A percentile compares a stretch with the other conserved stretches of the same genome.
Evolutionary conservation across 53 echinoderm and acorn worm species (phyloP).

Genomic region (Echinarachnius parma): DNA sequence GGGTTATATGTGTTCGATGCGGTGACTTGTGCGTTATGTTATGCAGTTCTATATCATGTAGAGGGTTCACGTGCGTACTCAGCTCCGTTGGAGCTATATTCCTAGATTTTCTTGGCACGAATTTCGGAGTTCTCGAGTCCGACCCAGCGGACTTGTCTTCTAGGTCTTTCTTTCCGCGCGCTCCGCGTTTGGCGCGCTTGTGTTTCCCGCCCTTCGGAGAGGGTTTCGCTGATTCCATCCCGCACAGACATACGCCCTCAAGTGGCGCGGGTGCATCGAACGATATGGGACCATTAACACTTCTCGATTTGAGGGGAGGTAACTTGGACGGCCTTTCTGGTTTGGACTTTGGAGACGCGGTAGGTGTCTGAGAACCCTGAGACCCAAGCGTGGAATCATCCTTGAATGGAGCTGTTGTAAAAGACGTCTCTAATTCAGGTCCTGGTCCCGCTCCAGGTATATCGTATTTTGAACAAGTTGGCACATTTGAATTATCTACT

Average conservation of each 20-base stretch:
- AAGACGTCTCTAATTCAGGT: conserved; percentile 32
- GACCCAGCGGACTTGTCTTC: conserved; percentile 35
- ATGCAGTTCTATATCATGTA: conserved; percentile 21
- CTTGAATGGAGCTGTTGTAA: conserved; percentile 17
- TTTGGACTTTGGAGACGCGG: conserved; percentile 13
- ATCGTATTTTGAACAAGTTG: conserved; percentile 32
- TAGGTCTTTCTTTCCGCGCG: conserved; percentile 4
- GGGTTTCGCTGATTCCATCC: not conserved
- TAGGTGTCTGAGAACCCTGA: conserved; percentile 4
- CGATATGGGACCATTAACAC: conserved; percentile 66
- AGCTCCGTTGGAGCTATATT: conserved; percentile 12
- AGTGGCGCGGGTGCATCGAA: conserved; percentile 21
- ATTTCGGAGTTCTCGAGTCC: conserved; percentile 26
- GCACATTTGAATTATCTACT: conserved; percentile 14
- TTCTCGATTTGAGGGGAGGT: conserved; percentile 59
- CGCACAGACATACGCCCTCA: conserved; percentile 22
- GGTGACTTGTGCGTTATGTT: conserved; percentile 2
- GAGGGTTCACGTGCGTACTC: conserved; percentile 27
- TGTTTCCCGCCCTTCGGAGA: conserved; percentile 14
- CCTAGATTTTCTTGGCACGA: conserved; percentile 23
- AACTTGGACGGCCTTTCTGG: conserved; percentile 54
- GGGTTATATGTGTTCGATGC: conserved; percentile 8
- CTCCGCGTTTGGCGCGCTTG: conserved; percentile 21
- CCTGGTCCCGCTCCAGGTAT: conserved; percentile 45
- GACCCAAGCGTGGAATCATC: too few relatives aligned